These are phyloP conservation scores for Mastomys coucha DNA, from an alignment of 2,113 vertebrate genomes.

Conservation along the genomic window DNA sequence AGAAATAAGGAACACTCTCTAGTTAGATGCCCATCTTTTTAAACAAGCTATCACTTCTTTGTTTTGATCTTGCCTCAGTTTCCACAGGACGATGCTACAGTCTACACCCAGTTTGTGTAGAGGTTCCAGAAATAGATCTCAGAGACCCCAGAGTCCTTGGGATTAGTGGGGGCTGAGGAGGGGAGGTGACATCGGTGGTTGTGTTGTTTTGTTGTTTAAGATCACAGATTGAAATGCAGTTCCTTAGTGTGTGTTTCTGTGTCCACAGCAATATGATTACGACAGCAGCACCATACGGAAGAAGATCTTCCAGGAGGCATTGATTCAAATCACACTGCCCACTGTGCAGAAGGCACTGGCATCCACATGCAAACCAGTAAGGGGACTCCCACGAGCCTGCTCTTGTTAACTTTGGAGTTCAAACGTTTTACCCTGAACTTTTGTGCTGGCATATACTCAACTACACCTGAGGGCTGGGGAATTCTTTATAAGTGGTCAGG, in stretches of 20 bases:
- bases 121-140: not conserved
- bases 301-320: constrained; percentile 93
- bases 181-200: not conserved
- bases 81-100: not conserved
- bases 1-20: not conserved
- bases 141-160: not conserved
- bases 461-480: not conserved
- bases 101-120: not conserved
- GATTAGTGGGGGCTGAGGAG: not conserved
- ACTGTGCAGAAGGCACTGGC: constrained; percentile 92
- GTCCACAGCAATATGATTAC: constrained; percentile 94
- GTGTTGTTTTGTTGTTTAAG: not conserved
- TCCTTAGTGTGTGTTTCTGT: constrained; percentile 67
- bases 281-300: constrained; percentile 96
- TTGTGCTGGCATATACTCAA: not conserved
- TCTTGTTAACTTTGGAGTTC: not conserved
- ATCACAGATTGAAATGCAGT: constrained; percentile 39
- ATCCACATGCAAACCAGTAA: constrained; percentile 91
- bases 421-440: not conserved
- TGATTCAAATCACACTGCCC: constrained; percentile 94
- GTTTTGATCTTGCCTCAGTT: constrained; percentile 23
- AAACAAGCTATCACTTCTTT: not conserved
- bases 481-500: not conserved
- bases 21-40: not conserved
- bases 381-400: constrained; percentile 46